Percentiles rank a stretch among this genome's conserved stretches.
phyloP scores from a whole-genome alignment of 2,113 vertebrate species.

The Tetraodon nigroviridis region DNA sequence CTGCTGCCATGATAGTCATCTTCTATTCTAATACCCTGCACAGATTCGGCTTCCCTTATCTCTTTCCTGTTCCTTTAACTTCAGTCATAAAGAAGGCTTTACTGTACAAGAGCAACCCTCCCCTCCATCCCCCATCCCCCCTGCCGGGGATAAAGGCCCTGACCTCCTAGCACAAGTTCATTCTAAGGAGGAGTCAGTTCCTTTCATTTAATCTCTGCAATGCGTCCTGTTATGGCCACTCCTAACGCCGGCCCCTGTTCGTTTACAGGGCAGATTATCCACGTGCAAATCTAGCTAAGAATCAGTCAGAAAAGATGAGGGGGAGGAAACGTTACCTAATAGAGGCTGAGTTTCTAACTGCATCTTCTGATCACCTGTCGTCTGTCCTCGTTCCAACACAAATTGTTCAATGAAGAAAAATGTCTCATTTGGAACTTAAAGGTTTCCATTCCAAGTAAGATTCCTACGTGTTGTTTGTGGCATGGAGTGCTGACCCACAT shows the following conservation, averaged over 20 bases:
- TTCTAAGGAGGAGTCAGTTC: slow-evolving; percentile 28
- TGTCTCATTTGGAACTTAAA: no score
- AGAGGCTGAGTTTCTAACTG: no score
- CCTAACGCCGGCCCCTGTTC: slow-evolving; percentile 23
- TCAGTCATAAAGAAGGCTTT: slow-evolving; percentile 10
- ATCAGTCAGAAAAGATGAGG: no score
- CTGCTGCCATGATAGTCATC: no score
- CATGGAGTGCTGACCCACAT: no score
- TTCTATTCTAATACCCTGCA: slow-evolving; percentile 2
- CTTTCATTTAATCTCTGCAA: slow-evolving; percentile 31
- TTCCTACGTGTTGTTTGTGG: no score
- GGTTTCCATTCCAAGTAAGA: no score
- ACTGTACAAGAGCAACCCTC: background rate
- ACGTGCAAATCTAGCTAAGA: background rate
- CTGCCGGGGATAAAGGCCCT: background rate
- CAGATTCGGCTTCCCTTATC: background rate
- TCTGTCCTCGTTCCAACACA: no score
- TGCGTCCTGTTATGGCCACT: slow-evolving; percentile 51
- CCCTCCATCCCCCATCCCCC: no score
- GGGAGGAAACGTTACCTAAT: no score
- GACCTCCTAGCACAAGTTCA: slow-evolving; percentile 8
- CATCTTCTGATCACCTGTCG: no score
- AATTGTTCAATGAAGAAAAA: no score
- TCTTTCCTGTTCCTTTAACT: slow-evolving; percentile 2
- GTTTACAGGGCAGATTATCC: slow-evolving; percentile 8